phyloP scores from a whole-genome alignment of 2,888 invertebrate genomes.

The Cantharis flavilabris region DNA sequence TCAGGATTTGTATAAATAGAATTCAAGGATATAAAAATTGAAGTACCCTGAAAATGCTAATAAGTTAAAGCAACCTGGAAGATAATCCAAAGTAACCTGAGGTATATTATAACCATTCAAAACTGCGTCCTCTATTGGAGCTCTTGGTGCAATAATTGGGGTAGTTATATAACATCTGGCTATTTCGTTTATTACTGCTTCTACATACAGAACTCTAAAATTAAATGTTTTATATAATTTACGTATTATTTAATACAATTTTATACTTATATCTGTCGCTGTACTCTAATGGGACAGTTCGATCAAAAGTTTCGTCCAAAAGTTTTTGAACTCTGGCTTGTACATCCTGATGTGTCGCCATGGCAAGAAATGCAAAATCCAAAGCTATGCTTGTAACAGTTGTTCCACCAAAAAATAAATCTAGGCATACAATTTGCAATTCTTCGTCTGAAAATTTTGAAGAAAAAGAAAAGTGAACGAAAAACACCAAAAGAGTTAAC shows the following conservation, averaged over 20 bases:
- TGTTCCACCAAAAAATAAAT: constrained; percentile 70
- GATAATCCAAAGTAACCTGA: constrained; percentile 41
- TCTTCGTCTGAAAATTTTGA: constrained; percentile 63
- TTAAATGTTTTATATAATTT: neutral
- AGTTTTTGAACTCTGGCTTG: constrained; percentile 63
- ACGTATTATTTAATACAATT: too few relatives aligned
- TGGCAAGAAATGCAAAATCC: constrained; percentile 64
- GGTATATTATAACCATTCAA: constrained; percentile 59
- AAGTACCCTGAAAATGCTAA: constrained; percentile 43
- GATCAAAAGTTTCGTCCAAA: constrained; percentile 56
- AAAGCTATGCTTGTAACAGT: constrained; percentile 67
- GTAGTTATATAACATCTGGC: constrained; percentile 56
- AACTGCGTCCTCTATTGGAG: constrained; percentile 59
- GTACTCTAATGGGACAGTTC: constrained; percentile 54
- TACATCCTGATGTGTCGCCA: constrained; percentile 63
- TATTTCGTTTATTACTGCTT: constrained; percentile 61
- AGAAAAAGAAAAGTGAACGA: neutral
- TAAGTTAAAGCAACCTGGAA: neutral
- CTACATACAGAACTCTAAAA: constrained; percentile 58
- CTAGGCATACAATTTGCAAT: constrained; percentile 66
- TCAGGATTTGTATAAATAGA: constrained; percentile 62
- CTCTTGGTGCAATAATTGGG: constrained; percentile 58
- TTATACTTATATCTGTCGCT: constrained; percentile 57
- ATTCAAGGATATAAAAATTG: constrained; percentile 48
- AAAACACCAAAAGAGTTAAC: neutral